Conservation (phyloP, 2,113 vertebrate species). For the Silurus meridionalis region DNA sequence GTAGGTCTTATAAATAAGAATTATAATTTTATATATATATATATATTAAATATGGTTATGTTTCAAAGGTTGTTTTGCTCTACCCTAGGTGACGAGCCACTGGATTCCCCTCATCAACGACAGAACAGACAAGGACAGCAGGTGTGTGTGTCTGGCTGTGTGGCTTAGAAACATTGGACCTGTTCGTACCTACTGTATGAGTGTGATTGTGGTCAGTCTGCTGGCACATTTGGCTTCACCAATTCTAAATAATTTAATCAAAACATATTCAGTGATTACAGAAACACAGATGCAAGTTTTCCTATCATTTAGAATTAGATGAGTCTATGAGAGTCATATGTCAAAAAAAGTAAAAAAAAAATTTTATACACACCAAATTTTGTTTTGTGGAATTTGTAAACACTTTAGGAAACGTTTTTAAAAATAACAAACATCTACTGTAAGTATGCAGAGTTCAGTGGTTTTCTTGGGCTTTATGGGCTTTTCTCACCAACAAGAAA, state of each 20-base stretch:
- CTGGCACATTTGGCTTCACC: background rate
- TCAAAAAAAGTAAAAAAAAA: background rate
- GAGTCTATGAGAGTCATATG: background rate
- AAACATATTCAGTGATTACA: background rate
- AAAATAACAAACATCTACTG: background rate
- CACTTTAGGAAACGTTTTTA: background rate
- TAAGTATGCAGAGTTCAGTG: background rate
- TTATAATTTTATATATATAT: no score
- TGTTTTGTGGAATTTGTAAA: background rate
- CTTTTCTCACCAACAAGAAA: background rate
- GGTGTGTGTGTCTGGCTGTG: slow-evolving; percentile 71
- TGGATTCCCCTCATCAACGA: slow-evolving; percentile 99
- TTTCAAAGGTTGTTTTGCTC: slow-evolving; percentile 41
- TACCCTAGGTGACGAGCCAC: slow-evolving; percentile 88
- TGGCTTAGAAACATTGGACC: background rate
- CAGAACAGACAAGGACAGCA: slow-evolving; percentile 97
- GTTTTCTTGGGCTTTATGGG: background rate
- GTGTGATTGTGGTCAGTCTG: background rate
- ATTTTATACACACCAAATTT: background rate
- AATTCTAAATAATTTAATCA: background rate
- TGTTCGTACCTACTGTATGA: background rate
- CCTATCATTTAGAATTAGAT: background rate
- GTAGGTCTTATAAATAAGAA: slow-evolving; percentile 64
- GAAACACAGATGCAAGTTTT: background rate
- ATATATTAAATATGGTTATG: background rate